Evolutionary conservation across 1,140 invertebrate species (phyloP).

Genomic region (Stegodyphus dumicola): DNA sequence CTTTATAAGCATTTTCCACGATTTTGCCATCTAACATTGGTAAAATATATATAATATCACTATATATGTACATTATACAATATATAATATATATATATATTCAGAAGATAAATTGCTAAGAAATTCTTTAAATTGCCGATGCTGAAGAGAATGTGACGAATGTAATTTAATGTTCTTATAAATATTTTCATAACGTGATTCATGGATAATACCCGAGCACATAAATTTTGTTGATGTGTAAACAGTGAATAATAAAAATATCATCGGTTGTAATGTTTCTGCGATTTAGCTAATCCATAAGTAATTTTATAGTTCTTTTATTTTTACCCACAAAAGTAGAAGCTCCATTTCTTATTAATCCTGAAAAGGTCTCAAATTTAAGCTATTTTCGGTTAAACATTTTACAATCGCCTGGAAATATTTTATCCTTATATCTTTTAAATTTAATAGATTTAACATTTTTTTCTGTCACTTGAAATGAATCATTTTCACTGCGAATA

Average conservation of each 20-base stretch:
- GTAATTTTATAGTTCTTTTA: background rate
- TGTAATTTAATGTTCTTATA: slow-evolving; percentile 2
- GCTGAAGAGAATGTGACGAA: background rate
- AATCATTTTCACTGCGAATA: too few species aligned
- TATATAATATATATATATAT: too few species aligned
- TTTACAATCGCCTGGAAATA: background rate
- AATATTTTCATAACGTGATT: background rate
- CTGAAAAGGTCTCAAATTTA: background rate
- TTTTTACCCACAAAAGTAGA: background rate
- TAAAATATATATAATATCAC: slow-evolving; percentile 1
- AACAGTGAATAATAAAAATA: slow-evolving; percentile 12
- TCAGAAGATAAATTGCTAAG: background rate
- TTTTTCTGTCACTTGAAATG: background rate
- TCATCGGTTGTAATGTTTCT: background rate
- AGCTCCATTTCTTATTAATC: background rate
- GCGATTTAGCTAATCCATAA: background rate
- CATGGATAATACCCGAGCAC: slow-evolving; percentile 8
- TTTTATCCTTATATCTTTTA: slow-evolving; percentile 17
- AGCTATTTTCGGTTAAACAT: background rate
- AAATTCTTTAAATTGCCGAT: slow-evolving; percentile 7
- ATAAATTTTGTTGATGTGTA: slow-evolving; percentile 16
- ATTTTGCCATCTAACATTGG: background rate
- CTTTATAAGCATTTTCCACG: background rate
- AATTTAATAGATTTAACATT: slow-evolving; percentile 20
- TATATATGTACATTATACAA: too few species aligned